Conservation (phyloP, 2,888 invertebrate genomes). For the Cataglyphis albicans region DNA sequence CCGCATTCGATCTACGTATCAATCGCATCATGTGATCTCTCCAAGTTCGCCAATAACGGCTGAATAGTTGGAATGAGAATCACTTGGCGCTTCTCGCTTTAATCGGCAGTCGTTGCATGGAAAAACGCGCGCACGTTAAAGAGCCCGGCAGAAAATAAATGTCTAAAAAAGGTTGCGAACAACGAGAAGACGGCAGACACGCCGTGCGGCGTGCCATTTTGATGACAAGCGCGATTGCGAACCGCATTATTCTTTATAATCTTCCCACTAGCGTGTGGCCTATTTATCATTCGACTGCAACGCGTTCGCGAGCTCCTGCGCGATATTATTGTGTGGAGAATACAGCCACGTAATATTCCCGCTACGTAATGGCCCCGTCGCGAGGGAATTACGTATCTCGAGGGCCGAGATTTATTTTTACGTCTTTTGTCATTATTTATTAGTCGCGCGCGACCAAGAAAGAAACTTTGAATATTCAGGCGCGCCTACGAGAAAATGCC, state of each 20-base stretch:
- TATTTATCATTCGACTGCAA: conserved; percentile 41
- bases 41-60: not conserved
- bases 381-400: conserved; percentile 62
- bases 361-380: conserved; percentile 33
- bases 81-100: not conserved
- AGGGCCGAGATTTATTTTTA: conserved; percentile 76
- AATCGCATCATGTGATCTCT: conserved; percentile 7
- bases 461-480: conserved; percentile 82
- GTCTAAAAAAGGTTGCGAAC: conserved; percentile 25
- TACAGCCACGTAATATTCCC: conserved; percentile 34
- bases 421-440: conserved; percentile 79
- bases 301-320: conserved; percentile 3
- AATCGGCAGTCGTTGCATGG: conserved; percentile 29
- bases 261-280: conserved; percentile 32
- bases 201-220: conserved; percentile 33
- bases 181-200: not conserved
- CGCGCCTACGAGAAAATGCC: conserved; percentile 78
- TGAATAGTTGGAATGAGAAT: conserved; percentile 19
- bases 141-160: conserved; percentile 34
- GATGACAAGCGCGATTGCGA: conserved; percentile 44
- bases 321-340: conserved; percentile 46
- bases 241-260: conserved; percentile 50
- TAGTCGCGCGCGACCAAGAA: conserved; percentile 66
- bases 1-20: not conserved
- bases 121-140: conserved; percentile 3